Conservation (phyloP, 2,888 invertebrate species). For the Hipparchia semele region DNA sequence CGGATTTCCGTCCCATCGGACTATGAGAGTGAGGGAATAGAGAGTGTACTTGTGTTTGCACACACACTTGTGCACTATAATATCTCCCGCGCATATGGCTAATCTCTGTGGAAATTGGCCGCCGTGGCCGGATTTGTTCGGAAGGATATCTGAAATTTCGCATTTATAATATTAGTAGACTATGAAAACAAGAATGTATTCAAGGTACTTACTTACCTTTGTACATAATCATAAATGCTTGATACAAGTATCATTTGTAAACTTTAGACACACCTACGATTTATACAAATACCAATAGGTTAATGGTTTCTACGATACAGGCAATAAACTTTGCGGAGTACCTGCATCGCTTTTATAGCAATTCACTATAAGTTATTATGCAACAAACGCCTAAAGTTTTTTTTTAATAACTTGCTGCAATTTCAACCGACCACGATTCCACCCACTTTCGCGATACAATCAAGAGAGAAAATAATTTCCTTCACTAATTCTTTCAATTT, state of each 20-base stretch:
- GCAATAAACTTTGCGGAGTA: background rate
- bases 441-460: conserved; percentile 22
- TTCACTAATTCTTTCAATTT: conserved; percentile 19
- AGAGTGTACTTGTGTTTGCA: too few species aligned
- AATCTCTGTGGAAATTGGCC: too few species aligned
- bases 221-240: too few species aligned
- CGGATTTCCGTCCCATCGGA: too few species aligned
- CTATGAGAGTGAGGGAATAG: too few species aligned
- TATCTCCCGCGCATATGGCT: too few species aligned
- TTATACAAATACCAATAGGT: background rate
- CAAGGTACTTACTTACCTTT: background rate
- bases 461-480: conserved; percentile 23
- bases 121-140: too few species aligned
- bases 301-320: background rate
- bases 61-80: too few species aligned
- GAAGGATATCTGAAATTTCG: too few species aligned
- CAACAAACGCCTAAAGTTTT: background rate
- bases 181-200: background rate
- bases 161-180: too few species aligned
- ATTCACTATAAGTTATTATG: background rate
- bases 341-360: too few species aligned
- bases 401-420: background rate
- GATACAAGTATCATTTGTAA: background rate
- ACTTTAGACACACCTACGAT: background rate
- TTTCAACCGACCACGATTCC: background rate